phyloP scores from a whole-genome alignment of 2,113 vertebrate species.

The Zosterops borbonicus region DNA sequence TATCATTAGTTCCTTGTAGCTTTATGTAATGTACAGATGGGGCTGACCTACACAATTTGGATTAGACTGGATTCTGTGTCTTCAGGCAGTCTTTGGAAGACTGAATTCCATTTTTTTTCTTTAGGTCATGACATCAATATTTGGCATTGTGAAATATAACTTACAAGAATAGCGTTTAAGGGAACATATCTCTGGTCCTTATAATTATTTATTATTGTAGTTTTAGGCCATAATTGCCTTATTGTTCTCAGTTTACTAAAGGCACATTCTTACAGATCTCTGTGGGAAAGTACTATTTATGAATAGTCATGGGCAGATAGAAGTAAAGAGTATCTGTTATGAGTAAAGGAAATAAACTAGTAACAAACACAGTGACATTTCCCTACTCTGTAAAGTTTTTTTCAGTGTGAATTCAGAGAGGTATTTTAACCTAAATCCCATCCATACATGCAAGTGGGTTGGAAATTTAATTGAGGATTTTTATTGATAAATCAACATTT shows the following conservation, averaged over 20 bases:
- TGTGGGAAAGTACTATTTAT: background rate
- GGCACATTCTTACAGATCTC: background rate
- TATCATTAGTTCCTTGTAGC: background rate
- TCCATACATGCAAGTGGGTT: background rate
- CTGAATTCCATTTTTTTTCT: background rate
- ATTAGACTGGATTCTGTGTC: background rate
- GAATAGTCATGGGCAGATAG: background rate
- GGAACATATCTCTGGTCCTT: background rate
- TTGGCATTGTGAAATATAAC: background rate
- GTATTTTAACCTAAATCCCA: background rate
- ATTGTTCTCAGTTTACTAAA: background rate
- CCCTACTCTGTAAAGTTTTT: background rate
- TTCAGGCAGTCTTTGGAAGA: background rate
- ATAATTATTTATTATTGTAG: background rate
- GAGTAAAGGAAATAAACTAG: background rate
- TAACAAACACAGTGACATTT: background rate
- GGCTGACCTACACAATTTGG: background rate
- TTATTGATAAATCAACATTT: accelerated
- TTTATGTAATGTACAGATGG: background rate
- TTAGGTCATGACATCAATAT: background rate
- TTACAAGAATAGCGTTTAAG: background rate
- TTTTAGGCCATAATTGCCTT: background rate
- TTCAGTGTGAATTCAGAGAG: background rate
- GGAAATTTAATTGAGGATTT: background rate
- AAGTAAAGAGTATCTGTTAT: background rate